phyloP scores from a whole-genome alignment of 1,140 invertebrate species.

The Muscidifurax raptorellus region DNA sequence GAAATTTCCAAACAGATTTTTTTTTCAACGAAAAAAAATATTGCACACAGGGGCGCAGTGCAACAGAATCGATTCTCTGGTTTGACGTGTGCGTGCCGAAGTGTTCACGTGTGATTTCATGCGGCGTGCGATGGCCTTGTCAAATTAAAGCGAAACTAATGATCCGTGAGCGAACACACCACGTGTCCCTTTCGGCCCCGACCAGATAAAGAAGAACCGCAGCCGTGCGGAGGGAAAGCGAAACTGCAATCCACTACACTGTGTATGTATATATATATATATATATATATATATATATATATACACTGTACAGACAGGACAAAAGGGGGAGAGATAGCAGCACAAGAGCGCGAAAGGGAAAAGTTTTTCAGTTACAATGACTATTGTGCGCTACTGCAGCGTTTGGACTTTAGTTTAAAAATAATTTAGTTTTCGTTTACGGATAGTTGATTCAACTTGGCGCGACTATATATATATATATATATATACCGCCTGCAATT shows the following conservation, averaged over 20 bases:
- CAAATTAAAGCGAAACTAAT: conserved; percentile 23
- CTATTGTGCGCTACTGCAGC: not conserved
- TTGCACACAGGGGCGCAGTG: too few relatives aligned
- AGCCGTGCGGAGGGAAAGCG: not conserved
- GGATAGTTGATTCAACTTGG: not conserved
- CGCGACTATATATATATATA: too few relatives aligned
- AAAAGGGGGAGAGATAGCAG: not conserved
- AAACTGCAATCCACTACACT: not conserved
- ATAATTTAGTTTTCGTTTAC: conserved; percentile 2
- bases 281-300: not conserved
- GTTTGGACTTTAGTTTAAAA: not conserved
- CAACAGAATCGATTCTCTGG: not conserved
- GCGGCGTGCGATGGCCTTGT: not conserved
- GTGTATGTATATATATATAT: too few relatives aligned
- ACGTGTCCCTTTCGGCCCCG: not conserved
- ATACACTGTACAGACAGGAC: not conserved
- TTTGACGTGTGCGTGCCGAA: not conserved
- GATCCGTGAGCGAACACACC: not conserved
- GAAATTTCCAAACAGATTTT: too few relatives aligned
- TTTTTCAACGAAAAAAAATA: too few relatives aligned
- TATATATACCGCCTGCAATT: too few relatives aligned
- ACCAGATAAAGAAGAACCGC: not conserved
- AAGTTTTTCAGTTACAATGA: conserved; percentile 20
- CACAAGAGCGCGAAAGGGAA: not conserved
- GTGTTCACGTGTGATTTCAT: not conserved